Percentiles rank a stretch among this genome's conserved stretches.
Conservation (phyloP, 2,888 invertebrate genomes). For the Drosophila lacicola region DNA sequence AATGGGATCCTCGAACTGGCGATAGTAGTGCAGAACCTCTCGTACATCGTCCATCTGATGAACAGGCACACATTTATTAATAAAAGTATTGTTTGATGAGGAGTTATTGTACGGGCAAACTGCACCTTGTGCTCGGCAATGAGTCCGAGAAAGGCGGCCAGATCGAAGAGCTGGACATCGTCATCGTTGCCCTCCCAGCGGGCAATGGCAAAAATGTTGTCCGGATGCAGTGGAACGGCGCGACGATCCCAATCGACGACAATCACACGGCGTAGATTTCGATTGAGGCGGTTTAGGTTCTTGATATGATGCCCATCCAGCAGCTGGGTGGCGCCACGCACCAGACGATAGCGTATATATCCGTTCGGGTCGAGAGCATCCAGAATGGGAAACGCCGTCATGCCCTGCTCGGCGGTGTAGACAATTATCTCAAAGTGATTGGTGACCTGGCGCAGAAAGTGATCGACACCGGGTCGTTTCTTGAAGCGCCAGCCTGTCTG, state of each 20-base stretch:
- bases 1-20: constrained; percentile 96
- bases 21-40: constrained; percentile 96
- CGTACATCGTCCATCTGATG: constrained; percentile 95
- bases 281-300: constrained; percentile 92
- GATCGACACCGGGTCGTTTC: constrained; percentile 98
- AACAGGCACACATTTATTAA: not conserved
- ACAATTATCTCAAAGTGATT: constrained; percentile 98
- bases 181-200: constrained; percentile 97
- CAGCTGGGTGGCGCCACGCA: constrained; percentile 97
- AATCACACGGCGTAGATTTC: constrained; percentile 95
- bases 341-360: constrained; percentile 95
- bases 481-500: constrained; percentile 99
- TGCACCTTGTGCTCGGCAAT: constrained; percentile 89
- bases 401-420: constrained; percentile 97
- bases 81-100: not conserved
- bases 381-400: constrained; percentile 97
- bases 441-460: constrained; percentile 94
- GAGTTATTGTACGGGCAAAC: not conserved
- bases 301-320: constrained; percentile 97
- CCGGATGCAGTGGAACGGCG: constrained; percentile 93
- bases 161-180: constrained; percentile 94
- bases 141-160: constrained; percentile 95
- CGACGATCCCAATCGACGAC: constrained; percentile 97
- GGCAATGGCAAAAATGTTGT: constrained; percentile 94
- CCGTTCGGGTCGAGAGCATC: constrained; percentile 97